A percentile compares a stretch with the other conserved stretches of the same genome.
These are phyloP conservation scores for Magallana angulata DNA, from an alignment of 1,140 invertebrate species.

Conservation along the genomic window DNA sequence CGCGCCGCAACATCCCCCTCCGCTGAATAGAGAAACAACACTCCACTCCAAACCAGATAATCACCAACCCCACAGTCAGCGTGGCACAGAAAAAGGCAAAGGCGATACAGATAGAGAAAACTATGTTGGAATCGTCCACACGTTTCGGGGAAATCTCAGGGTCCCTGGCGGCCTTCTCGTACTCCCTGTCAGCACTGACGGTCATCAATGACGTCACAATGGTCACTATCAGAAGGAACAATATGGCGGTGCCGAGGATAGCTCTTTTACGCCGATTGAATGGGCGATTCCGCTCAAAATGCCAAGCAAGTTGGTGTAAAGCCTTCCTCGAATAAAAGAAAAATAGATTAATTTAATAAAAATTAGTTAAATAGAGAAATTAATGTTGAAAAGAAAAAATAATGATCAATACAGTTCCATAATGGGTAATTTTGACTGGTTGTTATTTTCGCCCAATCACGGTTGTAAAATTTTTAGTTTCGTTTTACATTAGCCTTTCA, in stretches of 20 bases:
- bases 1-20: constrained; percentile 41
- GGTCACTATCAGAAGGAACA: constrained; percentile 52
- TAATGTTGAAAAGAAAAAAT: neutral
- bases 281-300: constrained; percentile 49
- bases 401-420: neutral
- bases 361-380: neutral
- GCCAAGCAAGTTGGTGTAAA: constrained; percentile 44
- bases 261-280: constrained; percentile 53
- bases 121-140: constrained; percentile 51
- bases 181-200: constrained; percentile 55
- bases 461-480: too few species aligned
- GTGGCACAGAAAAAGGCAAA: constrained; percentile 60
- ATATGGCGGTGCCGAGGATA: constrained; percentile 40
- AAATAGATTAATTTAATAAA: neutral
- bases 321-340: constrained; percentile 37
- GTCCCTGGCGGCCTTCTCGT: constrained; percentile 33
- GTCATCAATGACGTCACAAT: constrained; percentile 51
- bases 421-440: too few species aligned
- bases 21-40: constrained; percentile 51
- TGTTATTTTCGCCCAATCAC: too few species aligned
- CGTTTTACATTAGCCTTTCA: too few species aligned
- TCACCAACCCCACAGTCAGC: constrained; percentile 50
- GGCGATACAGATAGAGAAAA: constrained; percentile 55
- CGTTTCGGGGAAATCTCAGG: constrained; percentile 46
- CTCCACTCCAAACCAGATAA: constrained; percentile 57